Evolutionary conservation across 2,113 vertebrate species (phyloP).

Genomic region (Prunella himalayana): DNA sequence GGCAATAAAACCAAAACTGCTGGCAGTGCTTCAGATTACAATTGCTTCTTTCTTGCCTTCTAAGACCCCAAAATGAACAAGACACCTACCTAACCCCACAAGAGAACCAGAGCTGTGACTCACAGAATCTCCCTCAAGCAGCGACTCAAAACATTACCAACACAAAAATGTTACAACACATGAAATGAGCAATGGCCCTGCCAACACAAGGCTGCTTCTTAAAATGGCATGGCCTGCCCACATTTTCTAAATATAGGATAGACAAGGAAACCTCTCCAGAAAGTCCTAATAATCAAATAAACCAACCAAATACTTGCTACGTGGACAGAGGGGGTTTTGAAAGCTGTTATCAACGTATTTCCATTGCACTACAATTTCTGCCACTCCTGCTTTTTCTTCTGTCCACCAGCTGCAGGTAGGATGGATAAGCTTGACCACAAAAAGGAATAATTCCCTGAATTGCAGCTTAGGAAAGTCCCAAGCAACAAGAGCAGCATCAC

Average conservation of each 20-base stretch:
- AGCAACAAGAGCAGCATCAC: background rate
- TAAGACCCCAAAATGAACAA: background rate
- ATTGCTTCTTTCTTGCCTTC: background rate
- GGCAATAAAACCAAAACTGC: background rate
- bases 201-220: background rate
- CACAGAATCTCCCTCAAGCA: background rate
- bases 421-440: background rate
- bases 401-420: background rate
- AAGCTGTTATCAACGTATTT: background rate
- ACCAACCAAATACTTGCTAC: background rate
- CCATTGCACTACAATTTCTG: background rate
- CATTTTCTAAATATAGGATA: constrained; percentile 39
- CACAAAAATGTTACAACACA: background rate
- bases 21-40: background rate
- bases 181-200: background rate
- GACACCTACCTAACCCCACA: background rate
- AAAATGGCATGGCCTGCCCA: constrained; percentile 14
- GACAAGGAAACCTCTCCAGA: background rate
- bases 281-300: background rate
- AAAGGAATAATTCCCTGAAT: background rate
- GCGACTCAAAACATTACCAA: background rate
- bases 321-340: background rate
- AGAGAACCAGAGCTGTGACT: background rate
- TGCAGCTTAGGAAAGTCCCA: background rate
- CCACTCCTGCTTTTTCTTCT: background rate